Conservation (phyloP, 1,140 invertebrate genomes). For the Lordiphosa clarofinis region DNA sequence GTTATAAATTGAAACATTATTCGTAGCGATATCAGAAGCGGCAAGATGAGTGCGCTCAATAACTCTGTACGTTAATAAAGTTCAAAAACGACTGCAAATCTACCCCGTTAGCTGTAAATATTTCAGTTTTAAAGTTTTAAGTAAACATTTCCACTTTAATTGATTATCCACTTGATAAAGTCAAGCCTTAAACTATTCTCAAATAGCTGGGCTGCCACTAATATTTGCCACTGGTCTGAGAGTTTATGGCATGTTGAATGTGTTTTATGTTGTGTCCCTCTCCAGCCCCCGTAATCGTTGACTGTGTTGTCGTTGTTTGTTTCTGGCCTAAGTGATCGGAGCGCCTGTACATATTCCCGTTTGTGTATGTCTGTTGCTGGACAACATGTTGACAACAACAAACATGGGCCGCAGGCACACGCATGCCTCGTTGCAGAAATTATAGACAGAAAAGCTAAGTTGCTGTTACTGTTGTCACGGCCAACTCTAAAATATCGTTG, state of each 20-base stretch:
- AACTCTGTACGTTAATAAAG: too few relatives aligned
- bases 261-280: constrained; percentile 39
- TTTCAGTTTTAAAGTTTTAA: too few relatives aligned
- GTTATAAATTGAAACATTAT: too few relatives aligned
- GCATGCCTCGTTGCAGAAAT: constrained; percentile 22
- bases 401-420: constrained; percentile 24
- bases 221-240: neutral
- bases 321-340: constrained; percentile 51
- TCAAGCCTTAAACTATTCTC: too few relatives aligned
- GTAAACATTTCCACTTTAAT: too few relatives aligned
- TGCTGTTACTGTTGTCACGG: constrained; percentile 23
- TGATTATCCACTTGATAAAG: too few relatives aligned
- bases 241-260: constrained; percentile 64
- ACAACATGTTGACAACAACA: constrained; percentile 72
- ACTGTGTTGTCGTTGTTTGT: constrained; percentile 33
- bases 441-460: constrained; percentile 23
- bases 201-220: too few relatives aligned
- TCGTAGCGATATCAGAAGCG: too few relatives aligned
- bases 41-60: too few relatives aligned
- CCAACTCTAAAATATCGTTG: constrained; percentile 56
- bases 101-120: too few relatives aligned
- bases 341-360: constrained; percentile 12
- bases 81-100: too few relatives aligned
- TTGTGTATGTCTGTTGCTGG: constrained; percentile 46
- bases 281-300: constrained; percentile 31